Evolutionary conservation across 1,140 invertebrate species (phyloP).

Genomic region (Aphidius ervi): DNA sequence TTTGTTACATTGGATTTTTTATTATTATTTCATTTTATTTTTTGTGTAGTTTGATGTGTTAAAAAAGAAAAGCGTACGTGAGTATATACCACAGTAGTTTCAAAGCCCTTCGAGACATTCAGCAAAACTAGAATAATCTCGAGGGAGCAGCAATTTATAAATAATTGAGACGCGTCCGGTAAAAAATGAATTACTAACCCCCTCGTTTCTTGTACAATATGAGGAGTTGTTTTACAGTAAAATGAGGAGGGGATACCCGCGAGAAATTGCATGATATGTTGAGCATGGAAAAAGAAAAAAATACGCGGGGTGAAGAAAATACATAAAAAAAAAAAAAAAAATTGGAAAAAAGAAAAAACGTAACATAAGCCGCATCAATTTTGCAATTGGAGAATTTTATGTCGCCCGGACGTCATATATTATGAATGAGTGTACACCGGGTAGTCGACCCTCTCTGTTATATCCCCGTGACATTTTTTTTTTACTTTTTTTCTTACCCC

Average conservation of each 20-base stretch:
- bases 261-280: constrained; percentile 34
- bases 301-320: not conserved
- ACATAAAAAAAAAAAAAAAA: not conserved
- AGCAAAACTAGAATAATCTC: constrained; percentile 22
- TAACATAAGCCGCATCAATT: constrained; percentile 54
- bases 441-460: constrained; percentile 15
- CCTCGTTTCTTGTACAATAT: constrained; percentile 51
- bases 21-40: no score
- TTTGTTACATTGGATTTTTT: no score
- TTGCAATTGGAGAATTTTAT: constrained; percentile 56
- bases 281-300: constrained; percentile 12
- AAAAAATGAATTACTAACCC: constrained; percentile 52
- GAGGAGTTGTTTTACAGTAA: constrained; percentile 52
- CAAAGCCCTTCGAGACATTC: no score
- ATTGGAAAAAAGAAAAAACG: constrained; percentile 24
- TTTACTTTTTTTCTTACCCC: constrained; percentile 11
- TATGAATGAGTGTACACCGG: constrained; percentile 39
- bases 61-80: no score
- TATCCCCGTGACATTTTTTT: constrained; percentile 13
- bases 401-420: constrained; percentile 48
- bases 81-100: no score
- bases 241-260: constrained; percentile 48
- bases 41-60: no score
- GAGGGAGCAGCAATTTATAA: constrained; percentile 54
- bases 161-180: constrained; percentile 55